These are phyloP conservation scores for Esperia sulphurella DNA, from an alignment of 2,888 invertebrate genomes.

Conservation along the genomic window DNA sequence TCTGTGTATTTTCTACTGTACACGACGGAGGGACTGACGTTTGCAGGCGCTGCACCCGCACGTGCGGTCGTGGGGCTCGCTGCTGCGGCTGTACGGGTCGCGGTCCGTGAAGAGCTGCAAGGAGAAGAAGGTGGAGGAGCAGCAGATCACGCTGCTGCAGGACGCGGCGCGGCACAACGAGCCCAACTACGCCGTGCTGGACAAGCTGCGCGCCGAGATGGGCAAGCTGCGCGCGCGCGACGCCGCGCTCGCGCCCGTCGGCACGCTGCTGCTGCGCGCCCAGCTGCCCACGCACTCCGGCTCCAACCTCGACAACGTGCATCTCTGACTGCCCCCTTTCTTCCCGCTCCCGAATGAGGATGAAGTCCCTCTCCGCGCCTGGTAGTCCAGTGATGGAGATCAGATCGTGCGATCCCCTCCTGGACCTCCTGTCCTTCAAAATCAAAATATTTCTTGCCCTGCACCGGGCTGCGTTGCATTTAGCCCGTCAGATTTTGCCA, in stretches of 20 bases:
- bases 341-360: too few relatives aligned
- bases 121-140: slow-evolving; percentile 94
- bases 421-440: too few relatives aligned
- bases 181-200: slow-evolving; percentile 94
- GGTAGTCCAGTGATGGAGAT: too few relatives aligned
- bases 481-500: too few relatives aligned
- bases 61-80: slow-evolving; percentile 95
- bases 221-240: slow-evolving; percentile 83
- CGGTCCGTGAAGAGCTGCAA: slow-evolving; percentile 94
- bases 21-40: too few relatives aligned
- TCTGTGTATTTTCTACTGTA: too few relatives aligned
- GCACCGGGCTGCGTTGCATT: too few relatives aligned
- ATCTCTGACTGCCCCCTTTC: slow-evolving; percentile 68
- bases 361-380: too few relatives aligned
- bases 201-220: slow-evolving; percentile 92
- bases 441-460: too few relatives aligned
- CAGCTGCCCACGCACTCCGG: slow-evolving; percentile 85
- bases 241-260: slow-evolving; percentile 80
- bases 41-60: slow-evolving; percentile 93
- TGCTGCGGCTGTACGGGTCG: slow-evolving; percentile 95
- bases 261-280: slow-evolving; percentile 66
- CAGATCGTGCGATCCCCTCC: too few relatives aligned
- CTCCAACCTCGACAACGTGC: slow-evolving; percentile 88
- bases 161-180: slow-evolving; percentile 92
- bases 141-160: slow-evolving; percentile 92